Conservation (phyloP, 2,113 vertebrate genomes). For the Antigone vipio region DNA sequence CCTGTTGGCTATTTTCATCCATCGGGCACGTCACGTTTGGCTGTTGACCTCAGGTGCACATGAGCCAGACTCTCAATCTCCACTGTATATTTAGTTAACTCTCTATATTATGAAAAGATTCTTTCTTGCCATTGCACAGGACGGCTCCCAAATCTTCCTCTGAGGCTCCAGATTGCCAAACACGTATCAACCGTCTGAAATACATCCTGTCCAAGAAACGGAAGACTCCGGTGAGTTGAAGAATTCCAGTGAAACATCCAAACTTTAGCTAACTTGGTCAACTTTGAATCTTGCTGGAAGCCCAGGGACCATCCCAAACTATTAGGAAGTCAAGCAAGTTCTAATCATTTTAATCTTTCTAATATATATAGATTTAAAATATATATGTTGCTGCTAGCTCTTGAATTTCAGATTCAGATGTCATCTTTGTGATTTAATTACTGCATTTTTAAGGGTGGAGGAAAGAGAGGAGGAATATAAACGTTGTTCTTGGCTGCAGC, state of each 20-base stretch:
- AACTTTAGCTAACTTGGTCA: not conserved
- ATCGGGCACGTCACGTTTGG: not conserved
- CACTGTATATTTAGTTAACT: not conserved
- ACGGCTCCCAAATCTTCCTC: not conserved
- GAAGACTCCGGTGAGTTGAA: constrained; percentile 41
- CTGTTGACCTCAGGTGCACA: not conserved
- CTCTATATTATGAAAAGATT: not conserved
- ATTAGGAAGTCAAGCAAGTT: not conserved
- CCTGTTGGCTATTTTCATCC: not conserved
- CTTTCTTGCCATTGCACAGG: constrained; percentile 23
- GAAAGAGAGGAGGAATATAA: not conserved
- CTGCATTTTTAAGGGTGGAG: not conserved
- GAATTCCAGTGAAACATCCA: not conserved
- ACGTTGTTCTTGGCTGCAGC: not conserved
- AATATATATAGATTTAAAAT: not conserved
- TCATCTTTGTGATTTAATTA: not conserved
- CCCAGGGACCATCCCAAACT: not conserved
- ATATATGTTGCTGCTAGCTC: not conserved
- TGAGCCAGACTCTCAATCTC: not conserved
- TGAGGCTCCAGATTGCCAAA: not conserved
- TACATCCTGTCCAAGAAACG: not conserved
- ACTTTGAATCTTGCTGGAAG: not conserved
- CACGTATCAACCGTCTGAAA: not conserved
- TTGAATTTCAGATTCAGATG: not conserved
- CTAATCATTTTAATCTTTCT: not conserved